Percentiles rank a stretch among this genome's conserved stretches.
Evolutionary conservation across 2,113 vertebrate genomes (phyloP).

Genomic region (Myrmecobius fasciatus): DNA sequence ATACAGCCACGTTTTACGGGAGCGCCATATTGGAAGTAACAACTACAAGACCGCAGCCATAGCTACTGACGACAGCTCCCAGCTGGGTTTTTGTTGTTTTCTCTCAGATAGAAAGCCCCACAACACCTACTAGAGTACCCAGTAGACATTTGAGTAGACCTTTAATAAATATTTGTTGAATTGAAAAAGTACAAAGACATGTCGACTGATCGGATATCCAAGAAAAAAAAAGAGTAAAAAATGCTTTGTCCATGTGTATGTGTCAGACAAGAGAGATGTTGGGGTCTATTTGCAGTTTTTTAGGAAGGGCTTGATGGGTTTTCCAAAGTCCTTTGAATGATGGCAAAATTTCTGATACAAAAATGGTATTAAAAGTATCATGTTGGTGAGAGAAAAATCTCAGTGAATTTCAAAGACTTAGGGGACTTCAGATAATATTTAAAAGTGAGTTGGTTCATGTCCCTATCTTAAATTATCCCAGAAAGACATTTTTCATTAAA

Average conservation of each 20-base stretch:
- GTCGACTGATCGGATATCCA: not conserved
- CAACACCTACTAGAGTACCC: not conserved
- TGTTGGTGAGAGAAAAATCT: not conserved
- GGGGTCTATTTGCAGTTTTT: conserved; percentile 11
- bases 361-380: not conserved
- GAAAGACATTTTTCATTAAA: not conserved
- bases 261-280: not conserved
- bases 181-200: not conserved
- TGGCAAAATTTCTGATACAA: not conserved
- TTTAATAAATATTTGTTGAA: not conserved
- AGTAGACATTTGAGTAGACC: not conserved
- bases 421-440: not conserved
- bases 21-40: not conserved
- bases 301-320: conserved; percentile 13
- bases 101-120: not conserved
- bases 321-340: conserved; percentile 7
- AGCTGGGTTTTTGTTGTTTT: not conserved
- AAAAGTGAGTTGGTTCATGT: not conserved
- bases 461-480: not conserved
- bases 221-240: not conserved
- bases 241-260: not conserved
- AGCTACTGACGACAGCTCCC: conserved; percentile 25
- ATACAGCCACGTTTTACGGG: not conserved
- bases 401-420: not conserved
- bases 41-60: conserved; percentile 20